These are phyloP conservation scores for Parnassius mnemosyne DNA, from an alignment of 2,888 invertebrate genomes.

Conservation along the genomic window DNA sequence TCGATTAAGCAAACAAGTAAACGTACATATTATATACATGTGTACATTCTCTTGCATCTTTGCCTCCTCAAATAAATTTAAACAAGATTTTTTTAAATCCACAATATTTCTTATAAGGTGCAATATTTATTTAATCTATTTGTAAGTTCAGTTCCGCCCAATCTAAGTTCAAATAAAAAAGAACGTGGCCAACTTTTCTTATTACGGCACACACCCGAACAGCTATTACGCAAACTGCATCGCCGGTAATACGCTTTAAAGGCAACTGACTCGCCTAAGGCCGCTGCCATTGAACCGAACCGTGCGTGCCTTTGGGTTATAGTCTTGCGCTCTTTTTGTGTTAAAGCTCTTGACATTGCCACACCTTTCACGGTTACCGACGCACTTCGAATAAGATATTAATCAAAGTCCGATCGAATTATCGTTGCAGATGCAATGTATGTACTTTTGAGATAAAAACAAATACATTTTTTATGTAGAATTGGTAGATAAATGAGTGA, in stretches of 20 bases:
- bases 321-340: slow-evolving; percentile 64
- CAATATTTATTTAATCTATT: no score
- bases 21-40: no score
- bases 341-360: slow-evolving; percentile 73
- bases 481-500: no score
- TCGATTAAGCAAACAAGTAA: no score
- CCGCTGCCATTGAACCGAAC: slow-evolving; percentile 68
- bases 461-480: neutral
- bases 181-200: slow-evolving; percentile 29
- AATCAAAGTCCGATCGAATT: slow-evolving; percentile 44
- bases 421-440: slow-evolving; percentile 31
- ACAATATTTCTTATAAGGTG: no score
- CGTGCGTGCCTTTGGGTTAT: slow-evolving; percentile 61
- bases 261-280: slow-evolving; percentile 62
- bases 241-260: slow-evolving; percentile 64
- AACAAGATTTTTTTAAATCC: no score
- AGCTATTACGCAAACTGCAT: slow-evolving; percentile 68
- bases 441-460: neutral
- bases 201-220: slow-evolving; percentile 46
- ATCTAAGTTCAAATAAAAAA: slow-evolving; percentile 18
- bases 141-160: neutral
- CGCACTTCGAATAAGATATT: slow-evolving; percentile 40
- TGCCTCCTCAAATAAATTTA: no score
- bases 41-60: no score
- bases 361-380: slow-evolving; percentile 51